These are phyloP conservation scores for Grammomys surdaster DNA, from an alignment of 2,113 vertebrate genomes.

Conservation along the genomic window DNA sequence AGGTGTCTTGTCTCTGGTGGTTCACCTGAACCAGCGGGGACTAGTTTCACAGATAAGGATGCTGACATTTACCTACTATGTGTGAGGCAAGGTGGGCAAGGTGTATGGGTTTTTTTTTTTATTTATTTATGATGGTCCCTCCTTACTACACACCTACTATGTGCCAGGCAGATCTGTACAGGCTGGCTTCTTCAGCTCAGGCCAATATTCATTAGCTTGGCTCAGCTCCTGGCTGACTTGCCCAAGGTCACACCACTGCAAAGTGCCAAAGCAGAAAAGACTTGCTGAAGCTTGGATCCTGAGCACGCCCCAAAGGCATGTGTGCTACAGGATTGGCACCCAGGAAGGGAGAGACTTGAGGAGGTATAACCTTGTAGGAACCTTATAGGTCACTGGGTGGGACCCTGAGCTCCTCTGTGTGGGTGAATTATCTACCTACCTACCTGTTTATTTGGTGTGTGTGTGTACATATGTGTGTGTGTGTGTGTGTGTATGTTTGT, in stretches of 20 bases:
- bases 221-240: background rate
- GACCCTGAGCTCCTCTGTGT: background rate
- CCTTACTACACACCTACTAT: background rate
- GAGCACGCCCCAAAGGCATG: background rate
- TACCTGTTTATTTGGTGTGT: background rate
- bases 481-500: background rate
- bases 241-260: background rate
- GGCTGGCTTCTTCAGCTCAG: background rate
- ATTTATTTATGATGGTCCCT: background rate
- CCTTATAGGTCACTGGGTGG: background rate
- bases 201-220: rapidly evolving
- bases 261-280: background rate
- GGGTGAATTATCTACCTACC: background rate
- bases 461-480: background rate
- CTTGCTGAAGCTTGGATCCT: too few species aligned
- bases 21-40: background rate
- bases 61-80: background rate
- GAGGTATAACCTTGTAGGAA: background rate
- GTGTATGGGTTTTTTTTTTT: rapidly evolving
- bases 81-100: rapidly evolving
- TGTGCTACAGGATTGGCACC: background rate
- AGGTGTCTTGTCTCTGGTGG: background rate
- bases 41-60: background rate
- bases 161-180: background rate
- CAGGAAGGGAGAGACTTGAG: background rate